Evolutionary conservation across 2,113 vertebrate genomes (phyloP), one percentile per base, ranked within the genome.

Genomic region (Nothobranchius furzeri): DNA sequence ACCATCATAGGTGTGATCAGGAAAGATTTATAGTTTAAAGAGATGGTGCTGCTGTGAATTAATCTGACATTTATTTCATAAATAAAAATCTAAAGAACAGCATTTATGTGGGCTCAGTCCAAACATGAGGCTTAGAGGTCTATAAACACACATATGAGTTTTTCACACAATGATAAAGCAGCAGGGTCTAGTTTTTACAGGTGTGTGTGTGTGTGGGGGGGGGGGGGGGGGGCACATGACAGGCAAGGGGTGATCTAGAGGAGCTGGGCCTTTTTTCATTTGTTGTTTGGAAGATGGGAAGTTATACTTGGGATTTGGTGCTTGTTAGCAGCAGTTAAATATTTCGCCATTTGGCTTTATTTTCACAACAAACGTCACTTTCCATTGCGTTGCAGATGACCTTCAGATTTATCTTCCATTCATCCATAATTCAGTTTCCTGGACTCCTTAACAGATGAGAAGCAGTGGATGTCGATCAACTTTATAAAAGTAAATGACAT

Each of bases 1-100:
- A 87, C 68, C 86, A 87, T 83, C 75, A 73, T 66, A 83, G 80
- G 76, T 84, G 84, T 81, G 86, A 85, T 78, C 17, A n/a, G 67
- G 51, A 56, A 62, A 79, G 77, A 87, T 89, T 84, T 88, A 90
- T 78, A 62, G 60, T 83, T 78, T 68, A 64, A 83, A 85, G 71
- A 84, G 70, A 80, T 69, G 60, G 55, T 77, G 77, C 75, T 66
- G 63, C 55, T 20, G 20, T 20, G 68, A 67, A 86, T 88, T 87
- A 88, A 83, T 83, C 54, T 87, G 88, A 88, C 87, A 90, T 90
- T 89, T 89, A 88, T 40, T 37, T 55, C 3, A 45, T 11, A 45
- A 45, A 45, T 45, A 45, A 24, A 54, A 7, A 14, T 30, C 36
- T 87, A 85, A 89, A 87, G 36, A 65, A 79, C 82, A 82, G 84